Percentiles rank a stretch among this genome's conserved stretches.
Conservation (phyloP, 2,113 vertebrate genomes). For the Archilochus colubris region DNA sequence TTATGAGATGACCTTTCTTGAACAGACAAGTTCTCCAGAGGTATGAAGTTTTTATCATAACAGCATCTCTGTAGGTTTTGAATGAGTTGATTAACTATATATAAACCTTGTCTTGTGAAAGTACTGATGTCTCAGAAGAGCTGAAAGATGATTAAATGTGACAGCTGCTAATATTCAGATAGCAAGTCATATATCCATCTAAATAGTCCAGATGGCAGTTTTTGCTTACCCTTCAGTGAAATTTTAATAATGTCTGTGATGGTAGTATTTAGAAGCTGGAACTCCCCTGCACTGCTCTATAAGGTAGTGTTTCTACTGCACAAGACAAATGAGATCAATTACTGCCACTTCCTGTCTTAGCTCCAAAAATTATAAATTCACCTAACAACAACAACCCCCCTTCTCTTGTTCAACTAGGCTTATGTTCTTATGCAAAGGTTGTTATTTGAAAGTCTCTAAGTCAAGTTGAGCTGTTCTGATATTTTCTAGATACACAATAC, state of each 20-base stretch:
- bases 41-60: neutral
- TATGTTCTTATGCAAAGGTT: neutral
- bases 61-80: neutral
- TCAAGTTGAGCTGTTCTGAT: neutral
- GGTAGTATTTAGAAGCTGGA: neutral
- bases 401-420: neutral
- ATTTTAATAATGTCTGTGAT: neutral
- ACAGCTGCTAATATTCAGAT: neutral
- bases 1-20: neutral
- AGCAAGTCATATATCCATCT: neutral
- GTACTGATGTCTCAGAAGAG: neutral
- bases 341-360: neutral
- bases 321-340: neutral
- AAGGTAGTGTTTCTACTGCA: neutral
- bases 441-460: neutral
- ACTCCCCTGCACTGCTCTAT: neutral
- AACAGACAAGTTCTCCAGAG: neutral
- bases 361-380: neutral
- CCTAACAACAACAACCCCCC: neutral
- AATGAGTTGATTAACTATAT: constrained; percentile 11
- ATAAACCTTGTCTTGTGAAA: neutral
- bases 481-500: neutral
- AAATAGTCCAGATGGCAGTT: neutral
- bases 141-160: constrained; percentile 11
- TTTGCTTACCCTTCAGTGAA: neutral